A percentile compares a stretch with the other conserved stretches of the same genome.
Conservation (phyloP, 1,140 invertebrate species). For the Panonychus citri region DNA sequence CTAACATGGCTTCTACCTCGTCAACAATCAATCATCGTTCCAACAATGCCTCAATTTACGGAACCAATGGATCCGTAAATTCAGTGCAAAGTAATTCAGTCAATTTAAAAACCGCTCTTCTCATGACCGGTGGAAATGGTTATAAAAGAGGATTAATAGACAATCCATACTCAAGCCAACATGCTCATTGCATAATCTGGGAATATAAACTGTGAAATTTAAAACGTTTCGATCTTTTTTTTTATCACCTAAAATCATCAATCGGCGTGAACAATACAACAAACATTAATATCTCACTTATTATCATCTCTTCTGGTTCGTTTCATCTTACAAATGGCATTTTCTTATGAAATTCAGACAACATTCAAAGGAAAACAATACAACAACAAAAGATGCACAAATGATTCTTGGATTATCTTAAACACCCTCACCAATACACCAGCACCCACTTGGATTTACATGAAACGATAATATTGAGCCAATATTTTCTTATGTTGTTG, state of each 20-base stretch:
- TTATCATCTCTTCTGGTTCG: too few relatives aligned
- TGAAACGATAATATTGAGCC: too few relatives aligned
- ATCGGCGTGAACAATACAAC: too few relatives aligned
- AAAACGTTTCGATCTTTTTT: neutral
- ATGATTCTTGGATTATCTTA: too few relatives aligned
- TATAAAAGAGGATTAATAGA: slow-evolving; percentile 30
- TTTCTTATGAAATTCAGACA: too few relatives aligned
- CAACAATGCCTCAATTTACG: neutral
- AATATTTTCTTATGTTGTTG: neutral
- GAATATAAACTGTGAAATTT: slow-evolving; percentile 51
- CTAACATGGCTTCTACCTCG: neutral
- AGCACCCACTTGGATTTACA: too few relatives aligned
- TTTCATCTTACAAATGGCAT: too few relatives aligned
- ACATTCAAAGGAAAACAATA: too few relatives aligned
- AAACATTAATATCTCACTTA: too few relatives aligned
- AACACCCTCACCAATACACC: too few relatives aligned
- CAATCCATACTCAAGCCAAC: slow-evolving; percentile 31
- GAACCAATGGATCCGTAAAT: neutral
- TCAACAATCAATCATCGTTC: neutral
- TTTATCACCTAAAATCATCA: neutral
- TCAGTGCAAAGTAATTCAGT: neutral
- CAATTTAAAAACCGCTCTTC: slow-evolving; percentile 41
- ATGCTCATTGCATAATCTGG: slow-evolving; percentile 67
- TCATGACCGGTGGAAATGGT: slow-evolving; percentile 59
- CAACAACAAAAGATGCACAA: too few relatives aligned